Conservation (phyloP, 2,797 vertebrate species). For the Aeoliscus strigatus region DNA sequence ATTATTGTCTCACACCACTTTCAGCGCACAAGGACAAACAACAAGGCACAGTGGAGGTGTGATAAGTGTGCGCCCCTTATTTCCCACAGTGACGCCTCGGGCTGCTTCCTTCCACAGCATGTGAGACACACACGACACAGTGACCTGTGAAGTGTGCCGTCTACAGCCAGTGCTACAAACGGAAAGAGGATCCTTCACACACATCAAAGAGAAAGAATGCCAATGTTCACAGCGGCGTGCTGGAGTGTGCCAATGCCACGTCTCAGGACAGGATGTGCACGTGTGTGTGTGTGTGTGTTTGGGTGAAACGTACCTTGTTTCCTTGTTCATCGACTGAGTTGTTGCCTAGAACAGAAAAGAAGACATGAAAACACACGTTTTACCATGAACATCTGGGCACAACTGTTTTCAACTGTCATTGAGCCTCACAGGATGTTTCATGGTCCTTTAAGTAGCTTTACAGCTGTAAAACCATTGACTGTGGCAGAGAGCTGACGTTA, state of each 20-base stretch:
- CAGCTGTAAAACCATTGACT: too few species aligned
- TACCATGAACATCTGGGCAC: too few species aligned
- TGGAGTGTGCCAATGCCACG: conserved; percentile 15
- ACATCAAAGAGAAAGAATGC: not conserved
- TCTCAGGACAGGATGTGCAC: not conserved
- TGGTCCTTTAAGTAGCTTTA: too few species aligned
- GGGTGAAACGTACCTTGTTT: conserved; percentile 66
- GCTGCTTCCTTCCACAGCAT: not conserved
- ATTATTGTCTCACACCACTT: rapidly evolving
- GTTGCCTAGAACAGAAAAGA: conserved; percentile 69
- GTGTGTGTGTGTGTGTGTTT: conserved; percentile 4
- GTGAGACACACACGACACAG: conserved; percentile 14
- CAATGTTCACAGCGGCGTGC: not conserved
- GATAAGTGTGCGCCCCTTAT: conserved; percentile 45
- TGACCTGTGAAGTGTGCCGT: conserved; percentile 20
- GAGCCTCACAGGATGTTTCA: too few species aligned
- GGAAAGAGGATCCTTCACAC: too few species aligned
- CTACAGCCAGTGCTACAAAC: not conserved
- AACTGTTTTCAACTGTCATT: too few species aligned
- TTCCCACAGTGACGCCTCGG: conserved; percentile 13
- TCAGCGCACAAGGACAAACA: rapidly evolving
- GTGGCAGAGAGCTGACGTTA: too few species aligned
- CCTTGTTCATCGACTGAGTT: conserved; percentile 87
- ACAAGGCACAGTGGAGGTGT: conserved; percentile 5
- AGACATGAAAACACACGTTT: too few species aligned